A percentile compares a stretch with the other conserved stretches of the same genome.
phyloP scores from a whole-genome alignment of 2,113 vertebrate genomes.

The Glaucidium brasilianum region DNA sequence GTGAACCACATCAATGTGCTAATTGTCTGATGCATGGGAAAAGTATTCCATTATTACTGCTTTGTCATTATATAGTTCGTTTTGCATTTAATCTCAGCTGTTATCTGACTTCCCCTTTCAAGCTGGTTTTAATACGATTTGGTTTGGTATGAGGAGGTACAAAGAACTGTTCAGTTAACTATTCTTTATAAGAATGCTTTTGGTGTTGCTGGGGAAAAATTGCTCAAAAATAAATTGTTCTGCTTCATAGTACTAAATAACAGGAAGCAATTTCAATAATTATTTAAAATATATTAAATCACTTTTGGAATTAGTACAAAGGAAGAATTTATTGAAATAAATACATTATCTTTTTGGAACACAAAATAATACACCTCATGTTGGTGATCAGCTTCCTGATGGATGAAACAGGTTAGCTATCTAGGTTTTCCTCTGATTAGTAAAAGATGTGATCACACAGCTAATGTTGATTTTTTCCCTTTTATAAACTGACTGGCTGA shows the following conservation, averaged over 20 bases:
- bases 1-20: neutral
- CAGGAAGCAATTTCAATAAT: neutral
- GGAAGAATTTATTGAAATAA: neutral
- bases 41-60: neutral
- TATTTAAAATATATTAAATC: neutral
- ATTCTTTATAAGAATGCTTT: neutral
- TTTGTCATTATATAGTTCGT: neutral
- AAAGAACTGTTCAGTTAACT: neutral
- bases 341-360: neutral
- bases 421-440: neutral
- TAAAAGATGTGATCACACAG: neutral
- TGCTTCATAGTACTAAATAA: neutral
- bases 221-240: neutral
- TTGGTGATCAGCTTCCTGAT: neutral
- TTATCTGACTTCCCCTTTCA: constrained; percentile 6
- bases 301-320: neutral
- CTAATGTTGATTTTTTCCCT: neutral
- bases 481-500: neutral
- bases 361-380: neutral
- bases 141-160: neutral
- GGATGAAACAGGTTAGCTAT: neutral
- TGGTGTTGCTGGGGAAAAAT: neutral
- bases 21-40: neutral
- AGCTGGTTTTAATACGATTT: neutral
- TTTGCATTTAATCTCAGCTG: neutral